These are phyloP conservation scores for Pedetes capensis DNA, from an alignment of 2,113 vertebrate species.

Conservation along the genomic window DNA sequence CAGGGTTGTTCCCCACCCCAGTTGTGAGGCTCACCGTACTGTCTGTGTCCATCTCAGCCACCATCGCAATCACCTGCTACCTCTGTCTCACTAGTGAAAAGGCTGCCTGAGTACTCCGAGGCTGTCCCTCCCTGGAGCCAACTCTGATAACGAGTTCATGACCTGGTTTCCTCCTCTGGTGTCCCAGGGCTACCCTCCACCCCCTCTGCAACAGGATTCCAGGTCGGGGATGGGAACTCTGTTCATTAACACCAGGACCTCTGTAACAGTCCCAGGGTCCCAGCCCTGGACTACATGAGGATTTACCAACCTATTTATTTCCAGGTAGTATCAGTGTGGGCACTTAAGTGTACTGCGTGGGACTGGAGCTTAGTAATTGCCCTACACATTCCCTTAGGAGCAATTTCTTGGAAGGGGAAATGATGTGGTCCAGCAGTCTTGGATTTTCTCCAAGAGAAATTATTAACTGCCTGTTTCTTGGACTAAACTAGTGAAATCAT, in stretches of 20 bases:
- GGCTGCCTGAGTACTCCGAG: neutral
- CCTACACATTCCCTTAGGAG: neutral
- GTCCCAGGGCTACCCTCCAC: neutral
- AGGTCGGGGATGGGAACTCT: neutral
- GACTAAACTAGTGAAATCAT: neutral
- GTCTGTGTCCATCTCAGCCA: neutral
- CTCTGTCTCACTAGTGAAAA: neutral
- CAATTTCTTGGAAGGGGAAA: neutral
- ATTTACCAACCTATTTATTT: neutral
- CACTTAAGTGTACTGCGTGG: neutral
- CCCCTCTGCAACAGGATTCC: neutral
- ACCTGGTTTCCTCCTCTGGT: neutral
- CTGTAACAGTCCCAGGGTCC: neutral
- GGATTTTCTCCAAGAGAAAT: neutral
- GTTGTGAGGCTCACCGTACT: neutral
- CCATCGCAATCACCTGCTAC: neutral
- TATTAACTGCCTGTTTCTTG: neutral
- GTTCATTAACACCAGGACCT: neutral
- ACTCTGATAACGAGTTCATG: neutral
- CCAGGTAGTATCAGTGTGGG: neutral
- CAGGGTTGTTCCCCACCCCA: too few relatives aligned
- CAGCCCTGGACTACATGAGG: neutral
- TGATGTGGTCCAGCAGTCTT: neutral
- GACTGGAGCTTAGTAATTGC: neutral
- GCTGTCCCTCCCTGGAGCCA: neutral